Evolutionary conservation across 37 sponge, comb jelly and placozoan genomes (phyloP), one percentile per base, ranked within the genome.

Genomic region (Aplysina aerophoba): DNA sequence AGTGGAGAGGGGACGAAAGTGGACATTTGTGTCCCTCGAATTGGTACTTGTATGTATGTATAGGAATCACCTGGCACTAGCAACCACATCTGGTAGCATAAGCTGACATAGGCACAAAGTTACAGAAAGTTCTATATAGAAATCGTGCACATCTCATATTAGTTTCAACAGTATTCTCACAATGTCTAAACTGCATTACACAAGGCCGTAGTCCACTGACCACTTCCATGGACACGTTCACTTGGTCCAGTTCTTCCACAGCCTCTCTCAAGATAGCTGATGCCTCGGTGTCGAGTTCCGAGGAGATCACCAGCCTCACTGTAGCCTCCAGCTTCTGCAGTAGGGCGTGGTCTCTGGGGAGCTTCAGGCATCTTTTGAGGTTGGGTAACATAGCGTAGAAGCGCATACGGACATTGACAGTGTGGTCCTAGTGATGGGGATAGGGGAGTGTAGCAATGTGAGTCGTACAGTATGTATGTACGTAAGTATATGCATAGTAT

Each of bases 201-300:
- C 22, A 12, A 31, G 15, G n/a, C n/a, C n/a, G 35, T 5, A 38
- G 21, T 16, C 14, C 59, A 72, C 95, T 84, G 36, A 94, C 95
- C 22, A 85, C 83, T 82, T 94, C 90, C 74, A 94, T 67, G 24
- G 93, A 62, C 2, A 92, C 85, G 54, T 92, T 82, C 19, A 94
- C 81, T 55, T 81, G 59, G 82, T 92, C 93, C 93, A 95, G 53
- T 44, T 92, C 88, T 0, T 40, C 21, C 0, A 92, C 87, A 54
- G 93, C 86, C 22, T 41, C 53, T 31, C 89, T 55, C 14, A 95
- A 74, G 40, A 85, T 69, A 11, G 62, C 62, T 0, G 85, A 86
- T 2, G 80, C 84, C 38, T 95, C 93, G 0, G 84, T 28, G 59
- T 95, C 96, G 68, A 83, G 41, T 50, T 95, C 96, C 38, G 71